Base-by-base conservation (phyloP, 2,797 vertebrate species). In the Falco berigora region DNA sequence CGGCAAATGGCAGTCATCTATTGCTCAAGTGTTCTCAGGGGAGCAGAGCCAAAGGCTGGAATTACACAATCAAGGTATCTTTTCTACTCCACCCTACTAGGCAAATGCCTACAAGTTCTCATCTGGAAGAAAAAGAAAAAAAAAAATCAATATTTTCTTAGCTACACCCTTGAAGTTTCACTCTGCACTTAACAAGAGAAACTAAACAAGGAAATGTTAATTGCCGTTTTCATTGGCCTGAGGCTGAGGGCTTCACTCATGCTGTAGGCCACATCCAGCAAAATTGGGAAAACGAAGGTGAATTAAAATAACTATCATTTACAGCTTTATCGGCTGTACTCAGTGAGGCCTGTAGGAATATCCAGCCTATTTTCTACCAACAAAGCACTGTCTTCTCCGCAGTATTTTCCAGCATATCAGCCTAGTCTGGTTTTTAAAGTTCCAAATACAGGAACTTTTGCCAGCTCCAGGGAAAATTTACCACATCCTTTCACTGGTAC, bases 41-140 rank as follows among this genome's bases (percentile, higher is more conserved):
- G 50, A 96, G 86, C 85, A 72, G 53, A 97, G 94, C 90, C 92
- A 96, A 96, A 88, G 68, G 76, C 59, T 74, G 78, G 56, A 86
- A 83, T 96, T 97, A 97, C 92, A 97, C 94, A 98, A 96, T 71
- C 79, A 92, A 97, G 91, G 86, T 90, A 97, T 95, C 71, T 97
- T 96, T 78, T 90, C 64, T 90, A 61, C 94, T 89, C 91, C 22
- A 6, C 90, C 91, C 82, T 52, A 34, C 58, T 88, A 77, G 93
- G 95, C 86, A 97, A 97, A 96, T 78, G 85, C 64, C 90, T 96
- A 76, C 64, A 85, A 93, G 87, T 97, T 95, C 86, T 95, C 96
- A 78, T 38, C 25, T 69, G 75, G 74, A 75, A 9, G 36, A 21
- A 28, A 38, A 40, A 49, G 38, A 53, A 61, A 47, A 38, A 40